Evolutionary conservation across 2,113 vertebrate species (phyloP).

Genomic region (Phalacrocorax brasilianus): DNA sequence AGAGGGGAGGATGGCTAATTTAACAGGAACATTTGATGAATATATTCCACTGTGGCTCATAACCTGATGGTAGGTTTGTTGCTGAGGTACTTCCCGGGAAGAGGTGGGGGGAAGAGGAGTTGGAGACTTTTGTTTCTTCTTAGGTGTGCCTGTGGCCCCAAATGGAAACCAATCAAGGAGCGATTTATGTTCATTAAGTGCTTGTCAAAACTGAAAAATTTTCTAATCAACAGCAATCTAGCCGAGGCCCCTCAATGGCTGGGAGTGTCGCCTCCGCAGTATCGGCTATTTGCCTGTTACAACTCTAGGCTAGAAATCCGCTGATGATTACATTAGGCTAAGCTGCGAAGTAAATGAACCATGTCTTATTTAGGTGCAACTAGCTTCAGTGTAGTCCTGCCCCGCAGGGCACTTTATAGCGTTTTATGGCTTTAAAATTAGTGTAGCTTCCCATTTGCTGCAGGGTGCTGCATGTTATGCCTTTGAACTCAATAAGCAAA

Average conservation of each 20-base stretch:
- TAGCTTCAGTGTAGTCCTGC: constrained; percentile 79
- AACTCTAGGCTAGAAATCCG: constrained; percentile 82
- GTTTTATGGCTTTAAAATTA: constrained; percentile 88
- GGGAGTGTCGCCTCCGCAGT: constrained; percentile 72
- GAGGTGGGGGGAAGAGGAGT: neutral
- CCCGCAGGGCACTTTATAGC: constrained; percentile 83
- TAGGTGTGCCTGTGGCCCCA: constrained; percentile 80
- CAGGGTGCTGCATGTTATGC: constrained; percentile 82
- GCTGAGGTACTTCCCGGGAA: neutral
- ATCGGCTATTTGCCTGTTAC: constrained; percentile 78
- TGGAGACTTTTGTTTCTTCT: constrained; percentile 23
- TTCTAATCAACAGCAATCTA: constrained; percentile 83
- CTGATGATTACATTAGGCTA: constrained; percentile 89
- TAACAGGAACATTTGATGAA: constrained; percentile 50
- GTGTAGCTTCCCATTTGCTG: constrained; percentile 82
- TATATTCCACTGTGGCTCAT: constrained; percentile 17
- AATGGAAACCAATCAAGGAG: constrained; percentile 79
- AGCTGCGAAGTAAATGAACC: constrained; percentile 87
- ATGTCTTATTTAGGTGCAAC: constrained; percentile 86
- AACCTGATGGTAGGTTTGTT: neutral
- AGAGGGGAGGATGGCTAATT: neutral
- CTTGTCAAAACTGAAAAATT: constrained; percentile 89
- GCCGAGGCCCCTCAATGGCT: constrained; percentile 75
- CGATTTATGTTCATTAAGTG: constrained; percentile 85
- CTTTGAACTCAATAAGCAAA: constrained; percentile 87